Evolutionary conservation across 2,888 invertebrate genomes (phyloP), one percentile per base, ranked within the genome.

Genomic region (Ophion ellenae): DNA sequence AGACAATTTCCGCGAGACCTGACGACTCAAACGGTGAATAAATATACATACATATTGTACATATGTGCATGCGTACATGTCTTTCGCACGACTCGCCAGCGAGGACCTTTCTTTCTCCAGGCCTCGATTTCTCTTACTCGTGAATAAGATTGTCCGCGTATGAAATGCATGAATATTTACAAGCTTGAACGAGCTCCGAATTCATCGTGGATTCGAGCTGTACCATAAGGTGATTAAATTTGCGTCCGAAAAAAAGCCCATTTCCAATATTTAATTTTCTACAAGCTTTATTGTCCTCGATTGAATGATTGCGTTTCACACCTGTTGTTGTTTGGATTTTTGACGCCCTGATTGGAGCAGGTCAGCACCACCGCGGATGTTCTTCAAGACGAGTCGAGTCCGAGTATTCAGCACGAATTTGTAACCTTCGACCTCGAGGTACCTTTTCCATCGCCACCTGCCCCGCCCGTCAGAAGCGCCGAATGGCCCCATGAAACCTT

Each of bases 341-440:
- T 66, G 1, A 24, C 40, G 2, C 64, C 32, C 77, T 71, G 57
- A 20, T 53, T 45, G n/a, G 17, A 69, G 69, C 87, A 93, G 93
- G 86, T 96, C 95, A 96, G 96, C 61, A 96, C 97, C 40, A 95
- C 95, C 57, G 96, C 95, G 24, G 95, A 95, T 89, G 95, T 95
- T 57, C 89, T 92, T 40, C 93, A 92, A 83, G 92, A 91, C 88
- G 92, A 89, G 89, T 94, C 89, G 92, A 96, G 96, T 77, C 95
- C 96, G 14, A 94, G 94, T 84, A 91, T 94, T 84, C 95, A 94
- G 67, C 96, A 96, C 88, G 97, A 97, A 90, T 95, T 97, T 91
- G 96, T 97, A 69, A 96, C 96, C 14, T 97, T 97, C 91, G 96
- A 97, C 90, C 95, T 96, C 80, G 96, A 96, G 59, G 95, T 95